These are phyloP conservation scores for Addax nasomaculatus DNA, from an alignment of 2,113 vertebrate species.

Conservation along the genomic window DNA sequence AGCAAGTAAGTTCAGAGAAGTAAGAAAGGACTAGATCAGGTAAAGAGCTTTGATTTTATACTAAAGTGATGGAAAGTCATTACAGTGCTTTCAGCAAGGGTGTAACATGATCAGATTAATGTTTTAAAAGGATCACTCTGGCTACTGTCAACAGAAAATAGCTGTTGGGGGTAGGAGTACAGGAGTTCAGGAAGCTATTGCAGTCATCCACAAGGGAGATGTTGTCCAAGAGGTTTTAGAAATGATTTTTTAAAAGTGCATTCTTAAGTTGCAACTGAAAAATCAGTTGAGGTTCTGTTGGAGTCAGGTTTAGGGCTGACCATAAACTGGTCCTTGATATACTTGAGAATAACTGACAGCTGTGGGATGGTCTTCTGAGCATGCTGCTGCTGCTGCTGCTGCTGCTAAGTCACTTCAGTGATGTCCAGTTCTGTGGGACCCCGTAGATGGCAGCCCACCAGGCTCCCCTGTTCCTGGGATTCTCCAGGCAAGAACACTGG, in stretches of 20 bases:
- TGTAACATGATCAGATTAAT: slow-evolving; percentile 42
- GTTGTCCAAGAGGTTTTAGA: background rate
- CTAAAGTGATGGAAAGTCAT: background rate
- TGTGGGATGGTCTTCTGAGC: background rate
- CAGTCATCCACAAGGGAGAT: background rate
- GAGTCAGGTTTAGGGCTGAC: background rate
- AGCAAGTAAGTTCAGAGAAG: background rate
- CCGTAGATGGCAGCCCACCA: too few relatives aligned
- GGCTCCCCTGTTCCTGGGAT: too few relatives aligned
- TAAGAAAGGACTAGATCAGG: background rate
- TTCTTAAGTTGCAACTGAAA: background rate
- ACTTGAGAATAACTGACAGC: background rate
- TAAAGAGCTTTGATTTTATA: background rate
- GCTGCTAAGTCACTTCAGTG: too few relatives aligned
- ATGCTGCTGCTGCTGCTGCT: too few relatives aligned
- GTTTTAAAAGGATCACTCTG: slow-evolving; percentile 29
- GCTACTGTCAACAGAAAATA: slow-evolving; percentile 11
- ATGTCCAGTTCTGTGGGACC: too few relatives aligned
- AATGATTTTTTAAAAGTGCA: background rate
- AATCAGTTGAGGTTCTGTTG: background rate
- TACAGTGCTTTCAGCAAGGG: slow-evolving; percentile 5
- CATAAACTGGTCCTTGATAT: background rate
- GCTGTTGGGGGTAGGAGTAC: background rate
- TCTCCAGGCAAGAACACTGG: too few relatives aligned
- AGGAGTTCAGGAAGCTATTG: background rate